Percentiles rank a stretch among this genome's conserved stretches.
phyloP scores from a whole-genome alignment of 2,888 invertebrate species.

The Microctonus brassicae region DNA sequence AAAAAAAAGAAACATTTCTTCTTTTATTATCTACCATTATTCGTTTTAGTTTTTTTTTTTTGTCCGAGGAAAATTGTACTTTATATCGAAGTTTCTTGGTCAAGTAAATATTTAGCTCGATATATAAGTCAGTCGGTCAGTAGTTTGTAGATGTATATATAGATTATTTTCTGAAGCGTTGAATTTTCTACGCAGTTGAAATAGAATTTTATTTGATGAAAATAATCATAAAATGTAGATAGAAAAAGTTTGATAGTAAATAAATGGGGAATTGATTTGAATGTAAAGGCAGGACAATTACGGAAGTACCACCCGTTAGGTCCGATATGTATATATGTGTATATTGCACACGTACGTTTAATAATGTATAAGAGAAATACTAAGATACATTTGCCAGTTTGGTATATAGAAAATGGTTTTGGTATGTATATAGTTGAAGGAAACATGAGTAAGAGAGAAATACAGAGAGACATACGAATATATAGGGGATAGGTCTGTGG shows the following conservation, averaged over 20 bases:
- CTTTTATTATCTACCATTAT: not conserved
- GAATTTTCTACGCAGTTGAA: too few relatives aligned
- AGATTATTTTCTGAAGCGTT: too few relatives aligned
- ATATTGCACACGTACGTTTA: conserved; percentile 49
- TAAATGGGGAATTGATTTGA: not conserved
- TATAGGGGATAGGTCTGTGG: conserved; percentile 54
- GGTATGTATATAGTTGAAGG: not conserved
- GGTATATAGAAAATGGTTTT: conserved; percentile 40
- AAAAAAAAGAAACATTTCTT: not conserved
- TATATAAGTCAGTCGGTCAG: conserved; percentile 33
- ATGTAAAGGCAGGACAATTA: conserved; percentile 38
- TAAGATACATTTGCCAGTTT: conserved; percentile 51
- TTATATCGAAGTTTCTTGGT: conserved; percentile 5
- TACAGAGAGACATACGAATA: conserved; percentile 25
- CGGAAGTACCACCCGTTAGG: conserved; percentile 55
- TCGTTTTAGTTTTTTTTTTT: too few relatives aligned
- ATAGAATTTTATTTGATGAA: too few relatives aligned
- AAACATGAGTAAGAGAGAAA: conserved; percentile 37
- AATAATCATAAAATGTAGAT: not conserved
- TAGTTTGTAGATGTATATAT: too few relatives aligned
- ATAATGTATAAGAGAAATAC: conserved; percentile 44
- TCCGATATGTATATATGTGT: conserved; percentile 40
- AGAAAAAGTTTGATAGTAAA: conserved; percentile 1
- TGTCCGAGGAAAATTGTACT: not conserved
- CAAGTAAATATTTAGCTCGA: not conserved